Base-by-base conservation (phyloP, 2,888 invertebrate species). In the Xanthia togata region DNA sequence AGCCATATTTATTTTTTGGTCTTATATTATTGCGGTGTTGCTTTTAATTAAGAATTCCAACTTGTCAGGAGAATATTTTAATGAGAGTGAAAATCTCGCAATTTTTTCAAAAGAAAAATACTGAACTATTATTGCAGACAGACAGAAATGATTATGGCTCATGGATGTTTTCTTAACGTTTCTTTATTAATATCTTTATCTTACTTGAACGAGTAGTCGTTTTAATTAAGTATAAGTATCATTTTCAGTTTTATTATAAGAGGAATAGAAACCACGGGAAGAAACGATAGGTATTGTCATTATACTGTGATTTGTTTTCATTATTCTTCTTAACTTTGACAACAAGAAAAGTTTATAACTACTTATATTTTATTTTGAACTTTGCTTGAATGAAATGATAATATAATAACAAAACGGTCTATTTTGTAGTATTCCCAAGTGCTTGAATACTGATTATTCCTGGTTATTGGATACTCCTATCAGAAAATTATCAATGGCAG, bases 1-100 rank as follows among this genome's bases (percentile, higher is more conserved):
- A 38, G 73, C 70, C 76, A 70, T 62, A 77, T 72, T 81, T 64
- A 75, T 74, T 82, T 76, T 82, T 83, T 81, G 35, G 69, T 75
- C 77, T 85, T 79, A 63, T 73, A 74, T 79, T 80, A 81, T 80
- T 79, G 76, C 75, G 72, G 57, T 83, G 81, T 78, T 87, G 85
- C 78, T 86, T 88, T 89, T 89, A 89, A 89, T 89, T 89, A 89
- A 89, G 83, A 81, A 88, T 79, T 85, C 79, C 84, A 85, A 83
- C 85, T 87, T 86, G 82, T 81, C 83, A 78, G 76, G 60, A 70
- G 83, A 85, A 87, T 80, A 84, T 88, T 89, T 89, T 88, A 89
- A 88, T 89, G 86, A 87, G 87, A 85, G 81, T 81, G 70, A 83
- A 87, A 89, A 84, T 79, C 75, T 77, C 67, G 64, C 73, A 65